Evolutionary conservation across 2,797 vertebrate species (phyloP).

Genomic region (Lepilemur ruficaudatus): DNA sequence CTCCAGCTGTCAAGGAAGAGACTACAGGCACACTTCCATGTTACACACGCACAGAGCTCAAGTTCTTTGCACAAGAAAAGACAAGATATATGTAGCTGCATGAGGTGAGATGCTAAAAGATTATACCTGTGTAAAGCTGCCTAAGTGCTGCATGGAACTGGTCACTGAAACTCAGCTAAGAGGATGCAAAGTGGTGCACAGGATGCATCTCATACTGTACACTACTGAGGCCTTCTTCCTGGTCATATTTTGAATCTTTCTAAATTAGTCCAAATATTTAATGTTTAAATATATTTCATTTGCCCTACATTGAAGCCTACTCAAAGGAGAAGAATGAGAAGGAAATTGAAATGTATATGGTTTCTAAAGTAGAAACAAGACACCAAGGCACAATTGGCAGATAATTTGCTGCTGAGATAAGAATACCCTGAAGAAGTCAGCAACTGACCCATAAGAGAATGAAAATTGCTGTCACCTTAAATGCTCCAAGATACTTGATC

Average conservation of each 20-base stretch:
- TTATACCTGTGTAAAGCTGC: neutral
- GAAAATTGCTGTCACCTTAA: neutral
- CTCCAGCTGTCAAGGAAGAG: neutral
- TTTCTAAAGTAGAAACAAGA: neutral
- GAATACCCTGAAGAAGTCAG: neutral
- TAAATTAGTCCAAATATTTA: neutral
- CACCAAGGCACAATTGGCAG: neutral
- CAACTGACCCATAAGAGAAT: neutral
- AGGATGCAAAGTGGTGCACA: neutral
- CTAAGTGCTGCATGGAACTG: neutral
- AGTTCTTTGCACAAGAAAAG: neutral
- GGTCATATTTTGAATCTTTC: neutral
- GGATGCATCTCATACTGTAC: neutral
- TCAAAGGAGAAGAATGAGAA: neutral
- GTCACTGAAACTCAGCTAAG: neutral
- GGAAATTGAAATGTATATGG: neutral
- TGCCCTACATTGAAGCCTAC: neutral
- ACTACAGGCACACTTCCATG: neutral
- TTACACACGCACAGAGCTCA: neutral
- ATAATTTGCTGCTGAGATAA: neutral
- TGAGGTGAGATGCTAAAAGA: neutral
- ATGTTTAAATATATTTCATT: neutral
- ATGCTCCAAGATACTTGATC: neutral
- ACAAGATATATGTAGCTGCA: neutral
- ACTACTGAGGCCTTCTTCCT: neutral